Conservation (phyloP, 2,888 invertebrate species). For the Frankliniella fusca region DNA sequence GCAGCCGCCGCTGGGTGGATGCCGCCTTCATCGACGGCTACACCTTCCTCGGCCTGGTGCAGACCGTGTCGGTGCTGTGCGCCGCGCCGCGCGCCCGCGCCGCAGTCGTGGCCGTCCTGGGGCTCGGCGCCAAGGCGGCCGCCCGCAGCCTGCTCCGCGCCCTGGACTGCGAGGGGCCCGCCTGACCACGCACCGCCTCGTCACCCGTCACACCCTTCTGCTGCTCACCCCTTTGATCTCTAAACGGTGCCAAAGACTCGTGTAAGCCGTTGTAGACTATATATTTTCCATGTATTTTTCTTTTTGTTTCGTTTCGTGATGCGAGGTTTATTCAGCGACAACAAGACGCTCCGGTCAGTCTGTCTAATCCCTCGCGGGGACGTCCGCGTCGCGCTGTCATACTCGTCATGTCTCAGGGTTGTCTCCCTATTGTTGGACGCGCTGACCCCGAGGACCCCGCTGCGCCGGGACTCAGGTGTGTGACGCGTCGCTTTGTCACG, state of each 20-base stretch:
- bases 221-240: too few species aligned
- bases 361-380: too few species aligned
- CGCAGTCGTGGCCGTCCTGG: neutral
- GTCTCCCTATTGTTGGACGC: neutral
- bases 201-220: too few species aligned
- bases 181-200: too few species aligned
- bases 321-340: too few species aligned
- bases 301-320: too few species aligned
- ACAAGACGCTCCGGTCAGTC: too few species aligned
- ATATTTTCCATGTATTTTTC: too few species aligned
- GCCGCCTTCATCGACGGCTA: constrained; percentile 17
- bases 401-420: neutral
- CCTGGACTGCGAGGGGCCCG: neutral
- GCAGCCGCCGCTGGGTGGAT: constrained; percentile 8
- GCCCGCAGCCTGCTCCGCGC: neutral
- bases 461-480: neutral
- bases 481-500: neutral
- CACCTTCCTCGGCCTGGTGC: neutral
- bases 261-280: too few species aligned
- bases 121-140: constrained; percentile 6
- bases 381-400: neutral
- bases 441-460: neutral
- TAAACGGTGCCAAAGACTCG: too few species aligned
- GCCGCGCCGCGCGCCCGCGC: neutral
- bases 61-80: constrained; percentile 23